Base-by-base conservation (phyloP, 1,140 invertebrate species). In the Drosophila mayri region DNA sequence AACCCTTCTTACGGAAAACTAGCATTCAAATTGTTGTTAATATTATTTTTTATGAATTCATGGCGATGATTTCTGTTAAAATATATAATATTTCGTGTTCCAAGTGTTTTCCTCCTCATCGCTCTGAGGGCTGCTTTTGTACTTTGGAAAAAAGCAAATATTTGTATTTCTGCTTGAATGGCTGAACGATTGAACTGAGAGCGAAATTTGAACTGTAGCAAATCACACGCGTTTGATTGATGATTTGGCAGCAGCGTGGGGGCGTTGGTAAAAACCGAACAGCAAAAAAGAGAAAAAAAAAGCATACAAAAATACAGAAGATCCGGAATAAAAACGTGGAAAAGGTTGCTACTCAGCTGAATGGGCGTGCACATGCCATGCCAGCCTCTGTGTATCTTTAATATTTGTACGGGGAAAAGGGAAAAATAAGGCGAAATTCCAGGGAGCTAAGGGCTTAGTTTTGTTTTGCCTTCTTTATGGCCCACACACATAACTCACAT, bases 201-300 rank as follows among this genome's bases (percentile, higher is more conserved):
- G 81, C 84, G 85, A 88, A 84, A 88, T 88, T 88, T 88, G 84
- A 88, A 88, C 85, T 81, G 84, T 84, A 88, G 84, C 84, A 87
- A 87, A 87, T 87, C 84, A 83, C 84, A 87, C 67, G 84, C 80
- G 84, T 90, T 88, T 88, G 84, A 88, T 88, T 88, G 84, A 88
- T 88, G 85, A 88, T 84, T 88, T 83, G 84, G 59, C 84, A 88
- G 52, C 71, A 67, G 57, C 50, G 50, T 50, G 55, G 49, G 54
- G 73, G 63, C 55, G 55, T 55, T 55, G 40, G 30, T 35, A 57
- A 52, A 76, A 75, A 30, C 52, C 61, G 30, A 22, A 35, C 57
- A 41, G 54, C n/a, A 18, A 35, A 38, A 50, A 44, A 49, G 35
- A 28, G 16, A 35, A 38, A 50, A 44, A 49, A 38, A 28, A 54